Conservation (phyloP, 2,888 invertebrate species). For the Tinea trinotella region DNA sequence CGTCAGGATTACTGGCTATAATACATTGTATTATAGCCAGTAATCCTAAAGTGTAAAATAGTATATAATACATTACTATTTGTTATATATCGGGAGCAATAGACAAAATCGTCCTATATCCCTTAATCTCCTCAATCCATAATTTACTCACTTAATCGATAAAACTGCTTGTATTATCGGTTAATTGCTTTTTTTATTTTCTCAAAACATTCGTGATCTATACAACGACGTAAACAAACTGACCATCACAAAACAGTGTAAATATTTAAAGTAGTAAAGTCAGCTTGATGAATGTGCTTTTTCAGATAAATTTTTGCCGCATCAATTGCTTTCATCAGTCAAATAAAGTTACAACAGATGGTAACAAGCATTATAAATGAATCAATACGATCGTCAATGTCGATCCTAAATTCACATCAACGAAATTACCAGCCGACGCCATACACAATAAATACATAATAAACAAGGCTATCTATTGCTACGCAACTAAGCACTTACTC, state of each 20-base stretch:
- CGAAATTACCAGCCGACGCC: constrained; percentile 6
- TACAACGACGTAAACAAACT: neutral
- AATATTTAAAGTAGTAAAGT: neutral
- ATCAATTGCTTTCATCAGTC: constrained; percentile 4
- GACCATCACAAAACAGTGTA: neutral
- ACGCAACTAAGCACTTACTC: neutral
- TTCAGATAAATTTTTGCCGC: neutral
- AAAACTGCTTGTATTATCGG: too few relatives aligned
- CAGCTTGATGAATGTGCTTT: neutral
- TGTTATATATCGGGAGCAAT: too few relatives aligned
- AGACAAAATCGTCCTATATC: too few relatives aligned
- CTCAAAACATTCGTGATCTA: neutral
- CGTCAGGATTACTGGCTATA: too few relatives aligned
- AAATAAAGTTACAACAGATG: neutral
- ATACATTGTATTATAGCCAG: too few relatives aligned
- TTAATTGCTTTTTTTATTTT: too few relatives aligned
- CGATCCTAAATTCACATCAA: neutral
- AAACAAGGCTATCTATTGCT: neutral
- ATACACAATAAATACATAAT: constrained; percentile 5
- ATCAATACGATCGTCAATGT: neutral
- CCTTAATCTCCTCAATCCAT: too few relatives aligned
- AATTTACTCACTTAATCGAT: too few relatives aligned
- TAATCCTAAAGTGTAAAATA: too few relatives aligned
- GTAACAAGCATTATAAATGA: neutral
- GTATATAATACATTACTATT: too few relatives aligned